A percentile compares a stretch with the other conserved stretches of the same genome.
These are phyloP conservation scores for Synanceia verrucosa DNA, from an alignment of 2,797 vertebrate genomes.

Conservation along the genomic window DNA sequence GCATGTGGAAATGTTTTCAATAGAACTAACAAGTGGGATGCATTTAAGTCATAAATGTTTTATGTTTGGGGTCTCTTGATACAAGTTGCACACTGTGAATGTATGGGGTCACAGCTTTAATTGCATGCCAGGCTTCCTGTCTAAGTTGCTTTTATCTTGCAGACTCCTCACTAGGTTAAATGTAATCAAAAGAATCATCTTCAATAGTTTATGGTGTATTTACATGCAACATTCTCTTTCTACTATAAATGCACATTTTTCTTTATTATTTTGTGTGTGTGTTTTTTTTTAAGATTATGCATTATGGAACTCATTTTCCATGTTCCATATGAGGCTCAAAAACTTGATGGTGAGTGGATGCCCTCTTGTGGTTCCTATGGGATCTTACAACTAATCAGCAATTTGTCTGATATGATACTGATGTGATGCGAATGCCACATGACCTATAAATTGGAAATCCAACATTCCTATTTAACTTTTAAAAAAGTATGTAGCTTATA, in stretches of 20 bases:
- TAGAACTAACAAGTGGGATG: background rate
- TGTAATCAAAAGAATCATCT: background rate
- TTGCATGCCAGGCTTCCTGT: background rate
- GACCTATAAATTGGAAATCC: too few species aligned
- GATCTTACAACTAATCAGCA: constrained; percentile 28
- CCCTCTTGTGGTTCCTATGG: constrained; percentile 64
- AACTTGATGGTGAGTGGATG: constrained; percentile 36
- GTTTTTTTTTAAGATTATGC: background rate
- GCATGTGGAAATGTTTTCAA: background rate
- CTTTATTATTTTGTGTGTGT: background rate
- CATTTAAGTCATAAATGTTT: constrained; percentile 1
- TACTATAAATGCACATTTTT: background rate
- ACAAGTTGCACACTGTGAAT: background rate
- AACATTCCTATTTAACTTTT: background rate
- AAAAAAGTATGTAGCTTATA: background rate
- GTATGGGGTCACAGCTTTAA: background rate
- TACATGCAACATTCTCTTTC: constrained; percentile 8
- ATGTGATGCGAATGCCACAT: constrained; percentile 10
- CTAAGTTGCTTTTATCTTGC: background rate
- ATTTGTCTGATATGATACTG: background rate
- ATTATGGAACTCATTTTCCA: background rate
- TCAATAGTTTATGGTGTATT: constrained; percentile 9
- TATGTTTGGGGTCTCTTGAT: background rate
- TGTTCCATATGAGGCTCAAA: background rate
- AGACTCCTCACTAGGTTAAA: background rate